phyloP scores from a whole-genome alignment of 2,797 vertebrate species.

The Sebastolobus altivelis region DNA sequence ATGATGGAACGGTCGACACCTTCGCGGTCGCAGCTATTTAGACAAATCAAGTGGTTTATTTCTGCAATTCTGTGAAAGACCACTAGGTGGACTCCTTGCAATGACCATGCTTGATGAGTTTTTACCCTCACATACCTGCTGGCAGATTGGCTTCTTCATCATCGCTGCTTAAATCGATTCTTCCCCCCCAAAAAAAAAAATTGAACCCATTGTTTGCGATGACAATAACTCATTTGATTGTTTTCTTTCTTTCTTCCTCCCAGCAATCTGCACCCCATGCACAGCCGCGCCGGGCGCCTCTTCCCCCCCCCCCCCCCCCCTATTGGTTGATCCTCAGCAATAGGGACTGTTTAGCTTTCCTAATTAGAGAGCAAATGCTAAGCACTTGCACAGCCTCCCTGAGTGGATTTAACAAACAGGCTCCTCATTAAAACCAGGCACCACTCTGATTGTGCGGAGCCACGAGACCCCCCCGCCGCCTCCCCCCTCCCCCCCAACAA shows the following conservation, averaged over 20 bases:
- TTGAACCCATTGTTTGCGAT: slow-evolving; percentile 26
- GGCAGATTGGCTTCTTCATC: slow-evolving; percentile 41
- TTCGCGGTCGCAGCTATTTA: not conserved
- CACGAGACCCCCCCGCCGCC: slow-evolving; percentile 41
- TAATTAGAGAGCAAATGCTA: slow-evolving; percentile 85
- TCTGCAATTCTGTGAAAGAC: not conserved
- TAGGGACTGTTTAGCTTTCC: slow-evolving; percentile 80
- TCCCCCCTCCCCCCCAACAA: not conserved
- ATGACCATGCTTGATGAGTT: slow-evolving; percentile 1
- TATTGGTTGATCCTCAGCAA: slow-evolving; percentile 68
- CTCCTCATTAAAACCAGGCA: slow-evolving; percentile 80
- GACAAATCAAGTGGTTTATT: not conserved
- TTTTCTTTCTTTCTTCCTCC: slow-evolving; percentile 12
- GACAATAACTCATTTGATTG: slow-evolving; percentile 36
- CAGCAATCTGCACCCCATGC: slow-evolving; percentile 41
- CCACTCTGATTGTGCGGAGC: slow-evolving; percentile 62
- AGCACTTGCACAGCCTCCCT: slow-evolving; percentile 77
- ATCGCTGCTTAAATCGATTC: slow-evolving; percentile 36
- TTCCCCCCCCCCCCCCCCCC: not conserved
- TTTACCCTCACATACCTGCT: slow-evolving; percentile 33
- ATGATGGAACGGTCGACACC: not conserved
- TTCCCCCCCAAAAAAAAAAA: slow-evolving; percentile 6
- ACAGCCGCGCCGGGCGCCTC: slow-evolving; percentile 28
- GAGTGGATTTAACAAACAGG: slow-evolving; percentile 84
- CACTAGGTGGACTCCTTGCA: slow-evolving; percentile 74